Evolutionary conservation across 2,888 invertebrate species (phyloP).

Genomic region (Drosophila suboccidentalis): DNA sequence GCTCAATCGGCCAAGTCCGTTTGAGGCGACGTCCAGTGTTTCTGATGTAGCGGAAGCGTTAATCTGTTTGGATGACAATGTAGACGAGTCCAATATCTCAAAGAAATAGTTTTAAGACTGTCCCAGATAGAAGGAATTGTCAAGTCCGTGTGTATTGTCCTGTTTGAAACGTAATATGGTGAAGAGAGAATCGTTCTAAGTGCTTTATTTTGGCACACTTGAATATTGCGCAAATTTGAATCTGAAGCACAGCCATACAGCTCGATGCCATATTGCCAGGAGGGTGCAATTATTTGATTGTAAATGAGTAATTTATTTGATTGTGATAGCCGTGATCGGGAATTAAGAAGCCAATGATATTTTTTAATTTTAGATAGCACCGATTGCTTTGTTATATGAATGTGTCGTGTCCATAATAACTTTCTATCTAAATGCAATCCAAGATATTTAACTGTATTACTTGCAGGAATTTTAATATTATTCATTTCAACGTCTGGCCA

Average conservation of each 20-base stretch:
- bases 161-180: not conserved
- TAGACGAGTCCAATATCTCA: not conserved
- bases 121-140: not conserved
- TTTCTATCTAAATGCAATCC: too few species aligned
- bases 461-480: too few species aligned
- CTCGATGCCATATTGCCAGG: not conserved
- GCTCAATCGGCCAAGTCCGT: not conserved
- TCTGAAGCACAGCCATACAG: not conserved
- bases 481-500: too few species aligned
- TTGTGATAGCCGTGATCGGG: too few species aligned
- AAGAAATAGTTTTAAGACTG: not conserved
- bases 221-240: not conserved
- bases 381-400: too few species aligned
- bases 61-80: not conserved
- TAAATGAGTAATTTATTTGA: not conserved
- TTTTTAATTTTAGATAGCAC: too few species aligned
- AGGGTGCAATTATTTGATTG: not conserved
- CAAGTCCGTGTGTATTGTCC: not conserved
- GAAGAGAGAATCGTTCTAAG: not conserved
- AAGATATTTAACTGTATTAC: too few species aligned
- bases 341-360: too few species aligned
- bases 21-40: not conserved
- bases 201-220: not conserved
- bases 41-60: not conserved
- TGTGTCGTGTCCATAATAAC: too few species aligned